phyloP scores from a whole-genome alignment of 2,888 invertebrate genomes.

The Andrena bicolor region DNA sequence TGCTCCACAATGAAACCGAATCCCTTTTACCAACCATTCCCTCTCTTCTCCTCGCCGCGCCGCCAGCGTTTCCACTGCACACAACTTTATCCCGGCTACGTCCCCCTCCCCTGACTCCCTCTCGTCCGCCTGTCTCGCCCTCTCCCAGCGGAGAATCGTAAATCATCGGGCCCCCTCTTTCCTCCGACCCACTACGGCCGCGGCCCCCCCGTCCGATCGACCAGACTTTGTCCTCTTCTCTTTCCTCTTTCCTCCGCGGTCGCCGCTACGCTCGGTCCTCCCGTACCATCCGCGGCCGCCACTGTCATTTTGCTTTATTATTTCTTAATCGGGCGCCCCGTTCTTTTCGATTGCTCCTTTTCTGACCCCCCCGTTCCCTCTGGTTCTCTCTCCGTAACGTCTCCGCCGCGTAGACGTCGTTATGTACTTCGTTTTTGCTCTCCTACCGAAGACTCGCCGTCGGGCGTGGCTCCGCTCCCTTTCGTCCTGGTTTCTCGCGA shows the following conservation, averaged over 20 bases:
- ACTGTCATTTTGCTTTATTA: slow-evolving; percentile 62
- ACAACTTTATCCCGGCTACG: slow-evolving; percentile 24
- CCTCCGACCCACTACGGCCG: slow-evolving; percentile 16
- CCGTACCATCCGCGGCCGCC: not conserved
- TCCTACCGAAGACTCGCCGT: not conserved
- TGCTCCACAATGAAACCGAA: slow-evolving; percentile 49
- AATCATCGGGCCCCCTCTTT: slow-evolving; percentile 58
- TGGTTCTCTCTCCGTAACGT: not conserved
- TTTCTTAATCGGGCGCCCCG: slow-evolving; percentile 57
- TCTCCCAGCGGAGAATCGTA: slow-evolving; percentile 55
- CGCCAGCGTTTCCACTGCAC: slow-evolving; percentile 26
- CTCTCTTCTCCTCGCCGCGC: not conserved
- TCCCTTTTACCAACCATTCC: slow-evolving; percentile 45
- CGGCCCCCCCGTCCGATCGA: slow-evolving; percentile 49
- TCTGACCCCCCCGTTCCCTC: slow-evolving; percentile 4
- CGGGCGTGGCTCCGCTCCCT: slow-evolving; percentile 41
- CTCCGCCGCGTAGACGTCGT: not conserved
- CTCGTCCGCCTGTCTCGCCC: slow-evolving; percentile 11
- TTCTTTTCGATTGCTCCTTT: slow-evolving; percentile 50
- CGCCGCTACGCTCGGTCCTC: not conserved
- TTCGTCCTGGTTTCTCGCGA: not conserved
- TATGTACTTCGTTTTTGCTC: not conserved
- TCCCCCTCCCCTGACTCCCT: not conserved
- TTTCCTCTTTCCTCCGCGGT: slow-evolving; percentile 7
- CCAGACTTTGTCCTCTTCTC: slow-evolving; percentile 49